Percentiles rank a stretch among this genome's conserved stretches.
These are phyloP conservation scores for Aphidoletes aphidimyza DNA, from an alignment of 2,888 invertebrate species.

Conservation along the genomic window DNA sequence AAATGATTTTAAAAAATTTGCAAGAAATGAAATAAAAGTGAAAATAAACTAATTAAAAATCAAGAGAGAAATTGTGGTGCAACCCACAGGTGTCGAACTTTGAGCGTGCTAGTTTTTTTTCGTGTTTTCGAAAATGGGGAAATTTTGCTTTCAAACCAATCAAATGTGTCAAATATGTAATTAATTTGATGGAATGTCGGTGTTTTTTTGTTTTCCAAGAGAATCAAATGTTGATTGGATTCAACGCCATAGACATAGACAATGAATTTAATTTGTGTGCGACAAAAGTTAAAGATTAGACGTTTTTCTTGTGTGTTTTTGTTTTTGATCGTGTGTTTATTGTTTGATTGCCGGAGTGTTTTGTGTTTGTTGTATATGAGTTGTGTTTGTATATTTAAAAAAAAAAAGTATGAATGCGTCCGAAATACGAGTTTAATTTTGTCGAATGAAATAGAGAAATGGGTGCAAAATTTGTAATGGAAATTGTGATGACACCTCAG, in stretches of 20 bases:
- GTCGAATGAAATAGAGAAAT: not conserved
- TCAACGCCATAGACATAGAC: no score
- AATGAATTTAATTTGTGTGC: not conserved
- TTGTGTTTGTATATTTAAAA: not conserved
- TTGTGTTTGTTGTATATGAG: not conserved
- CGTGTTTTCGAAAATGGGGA: not conserved
- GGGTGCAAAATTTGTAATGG: not conserved
- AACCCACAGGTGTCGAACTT: conserved; percentile 40
- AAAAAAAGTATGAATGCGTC: not conserved
- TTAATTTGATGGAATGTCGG: not conserved
- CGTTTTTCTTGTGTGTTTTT: no score
- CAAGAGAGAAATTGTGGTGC: not conserved
- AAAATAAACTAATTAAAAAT: conserved; percentile 16
- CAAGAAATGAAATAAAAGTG: not conserved
- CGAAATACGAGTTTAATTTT: no score
- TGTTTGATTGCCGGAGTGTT: conserved; percentile 2
- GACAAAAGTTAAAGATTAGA: not conserved
- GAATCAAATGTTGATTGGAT: no score
- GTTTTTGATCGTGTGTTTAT: not conserved
- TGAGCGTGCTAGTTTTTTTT: not conserved
- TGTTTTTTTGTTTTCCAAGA: not conserved
- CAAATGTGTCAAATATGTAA: not conserved
- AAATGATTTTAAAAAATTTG: not conserved
- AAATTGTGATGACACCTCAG: conserved; percentile 25
- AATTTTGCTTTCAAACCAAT: conserved; percentile 7